Conservation (phyloP, 2,888 invertebrate genomes). For the Papilio demoleus region DNA sequence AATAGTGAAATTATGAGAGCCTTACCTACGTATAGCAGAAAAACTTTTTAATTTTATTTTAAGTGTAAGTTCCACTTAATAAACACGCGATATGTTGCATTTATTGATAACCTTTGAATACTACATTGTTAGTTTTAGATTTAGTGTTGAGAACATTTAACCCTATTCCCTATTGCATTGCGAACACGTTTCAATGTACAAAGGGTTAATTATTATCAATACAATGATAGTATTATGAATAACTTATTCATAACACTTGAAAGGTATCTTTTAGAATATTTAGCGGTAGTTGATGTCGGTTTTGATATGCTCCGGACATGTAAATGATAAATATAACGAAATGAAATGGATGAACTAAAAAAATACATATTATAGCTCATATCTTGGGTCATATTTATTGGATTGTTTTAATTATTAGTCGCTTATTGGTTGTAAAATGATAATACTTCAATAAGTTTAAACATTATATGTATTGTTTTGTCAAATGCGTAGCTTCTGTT, state of each 20-base stretch:
- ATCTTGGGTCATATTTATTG: too few species aligned
- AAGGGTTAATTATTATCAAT: background rate
- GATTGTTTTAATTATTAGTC: too few species aligned
- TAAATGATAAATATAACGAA: too few species aligned
- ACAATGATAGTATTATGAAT: constrained; percentile 20
- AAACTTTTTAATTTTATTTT: background rate
- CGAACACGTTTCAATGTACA: background rate
- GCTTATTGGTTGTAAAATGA: too few species aligned
- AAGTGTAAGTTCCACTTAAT: constrained; percentile 24
- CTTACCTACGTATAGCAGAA: too few species aligned
- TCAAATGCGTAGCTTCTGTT: too few species aligned
- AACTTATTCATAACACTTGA: constrained; percentile 13
- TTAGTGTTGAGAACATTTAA: background rate
- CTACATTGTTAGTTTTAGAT: constrained; percentile 9
- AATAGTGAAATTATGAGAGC: too few species aligned
- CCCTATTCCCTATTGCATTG: constrained; percentile 9
- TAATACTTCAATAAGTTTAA: too few species aligned
- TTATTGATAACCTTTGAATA: constrained; percentile 29
- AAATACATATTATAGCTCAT: too few species aligned
- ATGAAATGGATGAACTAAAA: too few species aligned
- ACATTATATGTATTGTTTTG: too few species aligned
- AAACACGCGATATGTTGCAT: constrained; percentile 27
- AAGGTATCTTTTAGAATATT: constrained; percentile 10
- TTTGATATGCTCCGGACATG: background rate
- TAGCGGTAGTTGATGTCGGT: background rate